Percentiles rank a stretch among this genome's conserved stretches.
These are phyloP conservation scores for Prochilodus magdalenae DNA, from an alignment of 2,113 vertebrate genomes.

Conservation along the genomic window DNA sequence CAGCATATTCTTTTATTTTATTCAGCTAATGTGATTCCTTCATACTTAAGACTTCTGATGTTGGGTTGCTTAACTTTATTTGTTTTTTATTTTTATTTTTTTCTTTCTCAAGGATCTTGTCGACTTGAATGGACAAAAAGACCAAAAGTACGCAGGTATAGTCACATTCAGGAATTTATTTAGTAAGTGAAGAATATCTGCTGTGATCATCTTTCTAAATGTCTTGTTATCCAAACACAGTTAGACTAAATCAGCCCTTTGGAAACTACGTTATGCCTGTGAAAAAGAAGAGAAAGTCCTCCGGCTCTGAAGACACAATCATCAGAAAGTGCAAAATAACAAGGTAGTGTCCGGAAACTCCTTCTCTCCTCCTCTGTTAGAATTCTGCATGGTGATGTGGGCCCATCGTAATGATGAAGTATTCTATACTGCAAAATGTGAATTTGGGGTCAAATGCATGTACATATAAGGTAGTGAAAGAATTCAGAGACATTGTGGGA, in stretches of 20 bases:
- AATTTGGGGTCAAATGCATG: no score
- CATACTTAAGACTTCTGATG: neutral
- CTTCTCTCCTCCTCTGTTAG: neutral
- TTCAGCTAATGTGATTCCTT: neutral
- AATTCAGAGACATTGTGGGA: no score
- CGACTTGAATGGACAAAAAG: constrained; percentile 75
- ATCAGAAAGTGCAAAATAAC: constrained; percentile 89
- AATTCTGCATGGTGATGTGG: no score
- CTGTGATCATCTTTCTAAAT: neutral
- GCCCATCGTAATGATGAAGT: no score
- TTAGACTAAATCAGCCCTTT: constrained; percentile 56
- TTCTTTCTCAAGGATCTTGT: constrained; percentile 62
- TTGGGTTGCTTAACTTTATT: no score
- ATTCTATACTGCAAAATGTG: no score
- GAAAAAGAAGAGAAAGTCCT: constrained; percentile 93
- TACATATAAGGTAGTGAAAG: no score
- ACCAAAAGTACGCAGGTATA: constrained; percentile 69
- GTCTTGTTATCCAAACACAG: constrained; percentile 52
- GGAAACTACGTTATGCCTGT: constrained; percentile 84
- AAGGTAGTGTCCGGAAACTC: constrained; percentile 76
- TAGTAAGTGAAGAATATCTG: neutral
- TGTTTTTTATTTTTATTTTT: no score
- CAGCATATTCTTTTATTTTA: neutral
- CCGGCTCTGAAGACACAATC: constrained; percentile 81
- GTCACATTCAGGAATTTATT: neutral